phyloP scores from a whole-genome alignment of 2,797 vertebrate genomes.

The Pseudotriccus pelzelni region DNA sequence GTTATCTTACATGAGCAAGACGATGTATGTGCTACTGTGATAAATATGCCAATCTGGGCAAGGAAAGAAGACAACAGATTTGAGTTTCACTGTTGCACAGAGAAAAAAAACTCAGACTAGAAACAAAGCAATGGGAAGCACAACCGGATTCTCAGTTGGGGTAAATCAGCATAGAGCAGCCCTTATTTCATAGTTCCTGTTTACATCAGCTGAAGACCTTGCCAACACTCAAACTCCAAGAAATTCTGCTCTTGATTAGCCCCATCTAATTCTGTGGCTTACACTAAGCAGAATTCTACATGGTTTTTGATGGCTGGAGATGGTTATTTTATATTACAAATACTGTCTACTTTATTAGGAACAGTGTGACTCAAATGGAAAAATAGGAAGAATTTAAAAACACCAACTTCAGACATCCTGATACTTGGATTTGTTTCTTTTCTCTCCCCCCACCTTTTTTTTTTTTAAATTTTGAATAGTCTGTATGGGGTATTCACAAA shows the following conservation, averaged over 20 bases:
- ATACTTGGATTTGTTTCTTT: neutral
- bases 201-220: constrained; percentile 40
- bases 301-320: neutral
- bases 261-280: constrained; percentile 3
- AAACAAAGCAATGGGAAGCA: constrained; percentile 36
- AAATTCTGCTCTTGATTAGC: constrained; percentile 44
- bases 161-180: constrained; percentile 33
- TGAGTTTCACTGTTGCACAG: neutral
- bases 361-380: neutral
- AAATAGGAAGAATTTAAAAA: constrained; percentile 20
- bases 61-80: constrained; percentile 1
- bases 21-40: neutral
- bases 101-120: neutral
- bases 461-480: neutral
- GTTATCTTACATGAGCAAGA: constrained; percentile 33
- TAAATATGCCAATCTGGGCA: neutral
- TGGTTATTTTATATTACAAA: constrained; percentile 13
- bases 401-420: neutral
- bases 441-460: neutral
- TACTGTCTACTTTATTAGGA: constrained; percentile 1
- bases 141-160: constrained; percentile 42
- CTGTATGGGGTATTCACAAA: neutral
- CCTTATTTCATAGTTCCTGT: constrained; percentile 59
- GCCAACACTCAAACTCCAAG: constrained; percentile 36
- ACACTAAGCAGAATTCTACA: neutral